These are phyloP conservation scores for Leptinotarsa rubiginosa DNA, from an alignment of 2,888 invertebrate species.

Conservation along the genomic window DNA sequence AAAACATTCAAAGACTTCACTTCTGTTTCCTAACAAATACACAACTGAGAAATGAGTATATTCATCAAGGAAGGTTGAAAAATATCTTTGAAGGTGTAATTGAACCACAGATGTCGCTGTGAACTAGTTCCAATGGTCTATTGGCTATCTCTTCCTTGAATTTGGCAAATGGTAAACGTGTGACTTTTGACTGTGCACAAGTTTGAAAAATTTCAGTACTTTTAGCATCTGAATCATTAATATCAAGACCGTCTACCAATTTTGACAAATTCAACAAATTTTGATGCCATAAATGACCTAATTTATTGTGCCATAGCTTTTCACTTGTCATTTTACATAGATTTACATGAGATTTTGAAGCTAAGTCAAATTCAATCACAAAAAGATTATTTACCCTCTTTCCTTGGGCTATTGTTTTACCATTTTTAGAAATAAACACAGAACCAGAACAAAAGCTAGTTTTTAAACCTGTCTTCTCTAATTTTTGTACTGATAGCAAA, in stretches of 20 bases:
- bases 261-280: background rate
- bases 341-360: too few relatives aligned
- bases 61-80: conserved; percentile 2
- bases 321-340: too few relatives aligned
- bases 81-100: background rate
- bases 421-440: background rate
- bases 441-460: background rate
- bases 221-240: background rate
- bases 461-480: conserved; percentile 18
- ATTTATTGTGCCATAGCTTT: too few relatives aligned
- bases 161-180: background rate
- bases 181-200: background rate
- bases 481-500: conserved; percentile 15
- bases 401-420: too few relatives aligned
- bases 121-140: too few relatives aligned
- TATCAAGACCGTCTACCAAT: background rate
- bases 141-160: too few relatives aligned
- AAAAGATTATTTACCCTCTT: too few relatives aligned
- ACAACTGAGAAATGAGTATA: conserved; percentile 7
- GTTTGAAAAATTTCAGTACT: background rate
- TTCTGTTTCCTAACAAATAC: background rate
- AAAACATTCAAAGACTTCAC: conserved; percentile 16
- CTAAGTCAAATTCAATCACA: too few relatives aligned
- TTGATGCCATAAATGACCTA: too few relatives aligned
- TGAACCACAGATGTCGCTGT: too few relatives aligned